Conservation (phyloP, 1,140 invertebrate species). For the Drepana arcuata region DNA sequence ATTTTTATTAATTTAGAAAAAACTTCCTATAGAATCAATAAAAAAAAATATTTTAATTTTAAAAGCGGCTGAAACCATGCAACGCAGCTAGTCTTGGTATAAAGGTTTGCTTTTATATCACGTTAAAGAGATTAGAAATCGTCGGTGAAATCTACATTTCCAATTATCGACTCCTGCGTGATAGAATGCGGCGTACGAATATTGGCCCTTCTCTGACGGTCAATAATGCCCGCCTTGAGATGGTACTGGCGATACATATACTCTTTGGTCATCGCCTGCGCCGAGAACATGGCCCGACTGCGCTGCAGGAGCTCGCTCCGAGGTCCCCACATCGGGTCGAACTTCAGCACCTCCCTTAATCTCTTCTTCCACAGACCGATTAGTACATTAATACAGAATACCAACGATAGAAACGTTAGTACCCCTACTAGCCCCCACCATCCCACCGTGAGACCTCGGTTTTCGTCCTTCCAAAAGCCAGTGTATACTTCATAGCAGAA, state of each 20-base stretch:
- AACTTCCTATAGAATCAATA: too few species aligned
- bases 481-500: conserved; percentile 21
- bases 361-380: conserved; percentile 19
- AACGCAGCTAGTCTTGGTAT: too few species aligned
- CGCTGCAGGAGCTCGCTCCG: conserved; percentile 33
- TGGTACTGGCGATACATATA: conserved; percentile 61
- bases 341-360: conserved; percentile 12
- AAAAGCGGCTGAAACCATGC: too few species aligned
- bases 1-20: too few species aligned
- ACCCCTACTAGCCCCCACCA: conserved; percentile 12
- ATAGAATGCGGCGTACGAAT: too few species aligned
- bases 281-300: conserved; percentile 54
- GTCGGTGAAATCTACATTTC: too few species aligned
- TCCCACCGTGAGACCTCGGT: conserved; percentile 6
- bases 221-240: conserved; percentile 43
- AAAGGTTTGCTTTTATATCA: too few species aligned
- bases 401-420: conserved; percentile 20
- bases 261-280: conserved; percentile 63
- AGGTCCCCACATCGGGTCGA: conserved; percentile 46
- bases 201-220: conserved; percentile 37
- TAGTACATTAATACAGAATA: too few species aligned
- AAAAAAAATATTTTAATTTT: too few species aligned
- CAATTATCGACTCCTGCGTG: too few species aligned
- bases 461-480: conserved; percentile 1
- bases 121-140: too few species aligned